Conservation (phyloP, 2,888 invertebrate species). For the Protula sp. region DNA sequence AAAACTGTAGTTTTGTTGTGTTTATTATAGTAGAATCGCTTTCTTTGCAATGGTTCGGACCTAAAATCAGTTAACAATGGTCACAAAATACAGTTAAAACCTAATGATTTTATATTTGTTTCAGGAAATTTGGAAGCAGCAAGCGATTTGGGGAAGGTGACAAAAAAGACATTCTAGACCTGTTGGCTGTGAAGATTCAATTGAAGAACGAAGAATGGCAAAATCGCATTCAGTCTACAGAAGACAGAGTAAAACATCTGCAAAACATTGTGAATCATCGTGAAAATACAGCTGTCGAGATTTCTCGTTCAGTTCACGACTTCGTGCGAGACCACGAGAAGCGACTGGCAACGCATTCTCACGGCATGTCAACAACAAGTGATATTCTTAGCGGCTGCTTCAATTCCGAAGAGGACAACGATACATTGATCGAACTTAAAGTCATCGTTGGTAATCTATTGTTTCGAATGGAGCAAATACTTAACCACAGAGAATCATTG, state of each 20-base stretch:
- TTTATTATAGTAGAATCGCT: not conserved
- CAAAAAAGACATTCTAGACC: slow-evolving; percentile 20
- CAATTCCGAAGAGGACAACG: not conserved
- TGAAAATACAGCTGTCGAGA: not conserved
- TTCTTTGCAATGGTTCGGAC: too few relatives aligned
- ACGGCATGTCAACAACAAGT: not conserved
- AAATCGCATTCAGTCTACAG: not conserved
- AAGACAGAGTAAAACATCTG: not conserved
- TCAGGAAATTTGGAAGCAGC: slow-evolving; percentile 21
- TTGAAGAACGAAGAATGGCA: slow-evolving; percentile 21
- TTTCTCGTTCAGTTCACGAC: not conserved
- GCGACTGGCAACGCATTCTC: not conserved
- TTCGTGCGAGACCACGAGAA: not conserved
- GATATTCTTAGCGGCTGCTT: not conserved
- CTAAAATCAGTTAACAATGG: too few relatives aligned
- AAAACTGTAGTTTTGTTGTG: not conserved
- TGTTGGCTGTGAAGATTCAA: slow-evolving; percentile 21
- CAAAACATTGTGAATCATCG: not conserved
- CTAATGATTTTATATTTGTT: too few relatives aligned
- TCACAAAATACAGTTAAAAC: too few relatives aligned
- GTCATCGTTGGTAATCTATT: not conserved
- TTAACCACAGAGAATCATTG: not conserved
- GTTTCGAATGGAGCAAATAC: not conserved
- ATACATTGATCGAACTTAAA: not conserved
- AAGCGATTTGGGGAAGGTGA: slow-evolving; percentile 20